Conservation (phyloP, 2,113 vertebrate species). For the Platysternon megacephalum region DNA sequence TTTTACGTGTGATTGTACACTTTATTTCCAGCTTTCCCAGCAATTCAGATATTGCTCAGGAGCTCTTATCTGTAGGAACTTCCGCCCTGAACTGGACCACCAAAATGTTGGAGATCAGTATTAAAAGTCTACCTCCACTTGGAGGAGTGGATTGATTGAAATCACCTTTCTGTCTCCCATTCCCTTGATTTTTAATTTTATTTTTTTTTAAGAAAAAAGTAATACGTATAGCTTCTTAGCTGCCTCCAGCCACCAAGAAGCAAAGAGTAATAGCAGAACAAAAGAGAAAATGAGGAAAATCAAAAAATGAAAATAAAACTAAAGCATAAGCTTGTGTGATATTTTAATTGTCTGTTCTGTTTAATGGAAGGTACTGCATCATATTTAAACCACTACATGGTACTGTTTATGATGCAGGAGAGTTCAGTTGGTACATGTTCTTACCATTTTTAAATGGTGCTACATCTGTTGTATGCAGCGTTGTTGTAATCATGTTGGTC, state of each 20-base stretch:
- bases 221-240: neutral
- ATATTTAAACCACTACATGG: neutral
- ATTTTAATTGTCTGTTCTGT: neutral
- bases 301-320: neutral
- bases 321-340: neutral
- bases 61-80: neutral
- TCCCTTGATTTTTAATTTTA: too few relatives aligned
- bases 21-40: neutral
- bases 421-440: neutral
- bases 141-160: neutral
- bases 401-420: neutral
- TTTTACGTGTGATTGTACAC: neutral
- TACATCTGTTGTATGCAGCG: neutral
- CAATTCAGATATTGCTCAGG: neutral
- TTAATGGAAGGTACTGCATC: neutral
- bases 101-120: neutral
- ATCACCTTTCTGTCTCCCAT: neutral
- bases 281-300: neutral
- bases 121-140: neutral
- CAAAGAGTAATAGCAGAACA: neutral
- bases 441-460: neutral
- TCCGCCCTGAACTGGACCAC: neutral
- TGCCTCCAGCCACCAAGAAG: neutral
- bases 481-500: neutral
- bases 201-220: too few relatives aligned